phyloP scores from a whole-genome alignment of 1,140 invertebrate species.

The Branchinecta lindahli region DNA sequence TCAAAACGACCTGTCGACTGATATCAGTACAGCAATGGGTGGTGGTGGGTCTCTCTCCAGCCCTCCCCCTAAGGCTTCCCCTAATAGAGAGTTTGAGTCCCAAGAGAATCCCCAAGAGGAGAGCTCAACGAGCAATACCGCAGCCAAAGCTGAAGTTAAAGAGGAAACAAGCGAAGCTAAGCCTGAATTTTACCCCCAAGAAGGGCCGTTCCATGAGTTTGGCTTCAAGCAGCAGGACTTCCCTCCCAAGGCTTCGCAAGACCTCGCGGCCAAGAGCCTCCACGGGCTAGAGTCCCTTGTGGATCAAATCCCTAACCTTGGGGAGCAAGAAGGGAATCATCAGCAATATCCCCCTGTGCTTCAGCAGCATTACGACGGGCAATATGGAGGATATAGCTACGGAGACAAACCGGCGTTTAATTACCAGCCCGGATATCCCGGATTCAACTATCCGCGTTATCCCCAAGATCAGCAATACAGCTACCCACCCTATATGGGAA shows the following conservation, averaged over 20 bases:
- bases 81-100: slow-evolving; percentile 24
- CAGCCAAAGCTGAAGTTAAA: slow-evolving; percentile 16
- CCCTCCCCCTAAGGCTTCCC: slow-evolving; percentile 27
- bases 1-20: not conserved
- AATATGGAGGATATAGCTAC: not conserved
- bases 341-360: not conserved
- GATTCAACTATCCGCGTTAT: slow-evolving; percentile 2
- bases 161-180: slow-evolving; percentile 15
- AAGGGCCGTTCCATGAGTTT: not conserved
- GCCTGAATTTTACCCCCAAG: not conserved
- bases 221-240: not conserved
- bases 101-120: slow-evolving; percentile 23
- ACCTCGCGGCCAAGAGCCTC: slow-evolving; percentile 69
- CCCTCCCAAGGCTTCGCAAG: slow-evolving; percentile 33
- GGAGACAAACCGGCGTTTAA: not conserved
- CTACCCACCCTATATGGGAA: not conserved
- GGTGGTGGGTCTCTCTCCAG: slow-evolving; percentile 28
- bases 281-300: slow-evolving; percentile 73
- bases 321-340: slow-evolving; percentile 39
- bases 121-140: slow-evolving; percentile 15
- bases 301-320: slow-evolving; percentile 75
- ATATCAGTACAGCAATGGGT: slow-evolving; percentile 28
- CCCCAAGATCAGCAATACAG: not conserved
- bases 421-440: not conserved
- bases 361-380: not conserved